Conservation (phyloP, 2,113 vertebrate species). For the Equus quagga region DNA sequence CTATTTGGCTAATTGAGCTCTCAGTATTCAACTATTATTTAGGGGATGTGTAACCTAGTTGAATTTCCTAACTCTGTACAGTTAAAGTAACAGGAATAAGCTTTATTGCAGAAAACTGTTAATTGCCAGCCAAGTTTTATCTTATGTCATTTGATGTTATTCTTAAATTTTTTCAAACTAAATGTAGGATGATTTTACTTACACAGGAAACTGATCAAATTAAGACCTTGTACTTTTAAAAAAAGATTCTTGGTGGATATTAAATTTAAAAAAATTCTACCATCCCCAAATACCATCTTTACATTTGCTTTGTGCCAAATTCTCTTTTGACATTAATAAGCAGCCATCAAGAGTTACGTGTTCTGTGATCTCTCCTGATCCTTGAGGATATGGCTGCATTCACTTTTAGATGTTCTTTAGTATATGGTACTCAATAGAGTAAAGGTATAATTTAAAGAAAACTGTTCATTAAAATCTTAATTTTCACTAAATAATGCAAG, state of each 20-base stretch:
- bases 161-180: slow-evolving; percentile 17
- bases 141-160: slow-evolving; percentile 4
- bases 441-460: neutral
- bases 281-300: neutral
- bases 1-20: slow-evolving; percentile 74
- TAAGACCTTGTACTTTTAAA: neutral
- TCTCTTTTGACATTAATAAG: neutral
- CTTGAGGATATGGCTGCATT: neutral
- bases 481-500: slow-evolving; percentile 36
- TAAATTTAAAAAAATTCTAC: neutral
- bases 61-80: slow-evolving; percentile 71
- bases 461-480: neutral
- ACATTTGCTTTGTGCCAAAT: slow-evolving; percentile 19
- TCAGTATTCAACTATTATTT: slow-evolving; percentile 80
- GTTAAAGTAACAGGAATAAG: slow-evolving; percentile 59
- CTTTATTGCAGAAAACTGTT: slow-evolving; percentile 75
- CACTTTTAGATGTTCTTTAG: neutral
- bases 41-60: slow-evolving; percentile 61
- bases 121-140: slow-evolving; percentile 59
- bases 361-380: neutral
- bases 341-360: neutral
- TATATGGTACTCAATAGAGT: neutral
- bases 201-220: neutral
- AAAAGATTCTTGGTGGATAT: neutral
- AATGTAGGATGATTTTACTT: slow-evolving; percentile 20